These are phyloP conservation scores for Elgaria multicarinata DNA, from an alignment of 2,113 vertebrate species.

Conservation along the genomic window DNA sequence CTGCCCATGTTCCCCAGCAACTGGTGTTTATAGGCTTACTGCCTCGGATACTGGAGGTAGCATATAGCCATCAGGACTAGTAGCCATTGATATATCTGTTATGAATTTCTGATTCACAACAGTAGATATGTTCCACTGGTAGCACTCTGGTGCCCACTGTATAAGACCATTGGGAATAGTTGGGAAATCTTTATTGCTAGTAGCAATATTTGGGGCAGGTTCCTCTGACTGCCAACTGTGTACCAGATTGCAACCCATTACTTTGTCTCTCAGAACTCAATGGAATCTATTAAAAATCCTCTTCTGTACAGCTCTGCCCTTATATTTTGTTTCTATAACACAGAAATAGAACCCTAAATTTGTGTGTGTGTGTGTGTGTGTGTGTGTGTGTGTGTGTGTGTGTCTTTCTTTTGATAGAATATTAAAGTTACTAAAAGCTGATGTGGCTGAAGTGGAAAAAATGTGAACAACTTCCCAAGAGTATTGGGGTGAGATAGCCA, in stretches of 20 bases:
- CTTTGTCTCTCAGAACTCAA: not conserved
- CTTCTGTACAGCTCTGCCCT: not conserved
- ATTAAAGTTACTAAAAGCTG: not conserved
- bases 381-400: no score
- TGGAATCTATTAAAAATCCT: not conserved
- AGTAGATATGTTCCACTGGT: not conserved
- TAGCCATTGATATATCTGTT: no score
- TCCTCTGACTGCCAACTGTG: not conserved
- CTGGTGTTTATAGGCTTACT: no score
- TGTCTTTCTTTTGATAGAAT: not conserved
- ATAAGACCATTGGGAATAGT: not conserved
- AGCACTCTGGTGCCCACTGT: not conserved
- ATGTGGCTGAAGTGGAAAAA: not conserved
- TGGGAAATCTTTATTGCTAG: not conserved
- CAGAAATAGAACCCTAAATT: not conserved
- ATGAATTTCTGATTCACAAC: not conserved
- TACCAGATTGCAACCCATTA: not conserved
- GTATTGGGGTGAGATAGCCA: not conserved
- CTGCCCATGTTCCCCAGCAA: no score
- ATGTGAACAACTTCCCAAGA: not conserved
- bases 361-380: no score
- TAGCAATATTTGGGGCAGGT: not conserved
- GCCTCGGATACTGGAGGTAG: no score
- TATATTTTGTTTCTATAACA: not conserved
- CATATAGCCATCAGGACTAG: no score